Conservation (phyloP, 2,797 vertebrate species). For the Micromesistius poutassou region DNA sequence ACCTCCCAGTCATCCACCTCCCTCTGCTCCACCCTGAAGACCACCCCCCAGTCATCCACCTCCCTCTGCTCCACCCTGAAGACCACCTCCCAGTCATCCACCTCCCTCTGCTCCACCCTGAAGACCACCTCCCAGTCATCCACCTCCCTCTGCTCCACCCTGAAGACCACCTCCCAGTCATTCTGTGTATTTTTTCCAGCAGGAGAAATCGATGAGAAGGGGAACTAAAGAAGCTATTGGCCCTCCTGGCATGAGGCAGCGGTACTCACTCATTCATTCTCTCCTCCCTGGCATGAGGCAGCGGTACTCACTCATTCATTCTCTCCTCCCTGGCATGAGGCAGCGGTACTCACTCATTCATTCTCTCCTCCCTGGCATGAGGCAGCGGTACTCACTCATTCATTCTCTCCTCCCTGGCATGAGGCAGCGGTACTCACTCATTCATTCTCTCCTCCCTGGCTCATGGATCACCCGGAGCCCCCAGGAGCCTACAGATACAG, state of each 20-base stretch:
- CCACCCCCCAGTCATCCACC: no score
- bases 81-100: no score
- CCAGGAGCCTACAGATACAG: conserved; percentile 65
- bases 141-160: conserved; percentile 58
- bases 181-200: conserved; percentile 68
- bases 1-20: no score
- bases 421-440: conserved; percentile 59
- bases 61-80: conserved; percentile 13
- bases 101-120: conserved; percentile 16
- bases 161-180: conserved; percentile 34
- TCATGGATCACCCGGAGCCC: conserved; percentile 62
- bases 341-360: conserved; percentile 65
- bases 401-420: conserved; percentile 69
- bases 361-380: conserved; percentile 58
- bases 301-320: conserved; percentile 66
- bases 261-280: conserved; percentile 69
- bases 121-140: no score
- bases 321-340: conserved; percentile 57
- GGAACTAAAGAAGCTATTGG: conserved; percentile 74
- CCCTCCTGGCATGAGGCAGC: conserved; percentile 52
- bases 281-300: conserved; percentile 52
- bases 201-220: conserved; percentile 76
- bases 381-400: conserved; percentile 62
- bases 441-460: conserved; percentile 65
- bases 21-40: conserved; percentile 9